These are phyloP conservation scores for Neodon shergylaensis DNA, from an alignment of 2,113 vertebrate species.

Conservation along the genomic window DNA sequence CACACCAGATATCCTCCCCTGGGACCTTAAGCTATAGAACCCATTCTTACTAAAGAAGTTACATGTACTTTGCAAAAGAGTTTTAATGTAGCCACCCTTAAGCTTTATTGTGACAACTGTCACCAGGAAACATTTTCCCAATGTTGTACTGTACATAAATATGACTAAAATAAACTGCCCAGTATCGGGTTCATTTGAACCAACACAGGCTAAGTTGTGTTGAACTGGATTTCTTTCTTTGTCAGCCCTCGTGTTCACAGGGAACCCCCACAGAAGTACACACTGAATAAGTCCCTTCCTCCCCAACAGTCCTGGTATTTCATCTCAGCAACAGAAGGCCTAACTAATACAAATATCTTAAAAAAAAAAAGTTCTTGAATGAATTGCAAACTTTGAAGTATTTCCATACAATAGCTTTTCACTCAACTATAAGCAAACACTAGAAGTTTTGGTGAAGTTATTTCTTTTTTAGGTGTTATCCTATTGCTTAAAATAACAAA, in stretches of 20 bases:
- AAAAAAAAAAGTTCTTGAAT: background rate
- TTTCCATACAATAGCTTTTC: background rate
- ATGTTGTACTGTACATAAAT: background rate
- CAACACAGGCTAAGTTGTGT: background rate
- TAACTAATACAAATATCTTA: background rate
- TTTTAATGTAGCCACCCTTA: background rate
- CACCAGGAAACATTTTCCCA: background rate
- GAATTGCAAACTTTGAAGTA: constrained; percentile 30
- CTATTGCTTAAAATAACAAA: constrained; percentile 44
- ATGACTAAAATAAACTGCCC: background rate
- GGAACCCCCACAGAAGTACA: background rate
- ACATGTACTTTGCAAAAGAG: background rate
- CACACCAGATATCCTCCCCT: background rate
- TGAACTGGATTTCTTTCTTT: background rate
- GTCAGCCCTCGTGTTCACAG: background rate
- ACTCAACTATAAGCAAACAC: background rate
- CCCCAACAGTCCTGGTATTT: background rate
- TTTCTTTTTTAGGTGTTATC: constrained; percentile 16
- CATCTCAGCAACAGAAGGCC: background rate
- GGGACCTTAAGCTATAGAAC: background rate
- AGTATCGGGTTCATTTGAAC: background rate
- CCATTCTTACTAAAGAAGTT: background rate
- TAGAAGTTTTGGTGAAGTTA: constrained; percentile 16
- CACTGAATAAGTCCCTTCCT: background rate
- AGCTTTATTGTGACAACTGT: background rate